Percentiles rank a stretch among this genome's conserved stretches.
Evolutionary conservation across 2,797 vertebrate genomes (phyloP).

Genomic region (Acanthornis magna): DNA sequence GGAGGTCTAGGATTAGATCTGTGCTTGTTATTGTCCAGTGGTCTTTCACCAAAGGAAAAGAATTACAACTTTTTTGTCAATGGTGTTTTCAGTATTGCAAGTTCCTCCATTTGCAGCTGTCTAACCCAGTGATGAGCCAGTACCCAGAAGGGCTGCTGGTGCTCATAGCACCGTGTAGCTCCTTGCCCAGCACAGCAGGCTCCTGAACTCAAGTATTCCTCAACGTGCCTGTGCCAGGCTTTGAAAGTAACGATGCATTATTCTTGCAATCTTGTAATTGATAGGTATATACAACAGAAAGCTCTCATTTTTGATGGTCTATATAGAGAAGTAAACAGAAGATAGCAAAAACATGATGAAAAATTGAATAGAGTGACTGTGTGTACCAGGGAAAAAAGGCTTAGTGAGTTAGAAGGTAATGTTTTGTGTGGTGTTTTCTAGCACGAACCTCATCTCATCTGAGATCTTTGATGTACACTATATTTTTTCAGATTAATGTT

Average conservation of each 20-base stretch:
- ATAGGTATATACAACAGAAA: not conserved
- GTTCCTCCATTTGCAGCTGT: not conserved
- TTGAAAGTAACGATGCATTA: not conserved
- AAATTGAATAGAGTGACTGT: not conserved
- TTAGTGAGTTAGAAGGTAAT: not conserved
- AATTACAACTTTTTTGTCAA: not conserved
- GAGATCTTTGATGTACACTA: not conserved
- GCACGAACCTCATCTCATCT: not conserved
- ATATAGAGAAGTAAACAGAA: not conserved
- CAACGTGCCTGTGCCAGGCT: fast-evolving
- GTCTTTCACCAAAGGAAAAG: not conserved
- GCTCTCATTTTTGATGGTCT: not conserved
- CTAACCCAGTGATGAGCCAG: not conserved
- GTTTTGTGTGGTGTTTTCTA: not conserved
- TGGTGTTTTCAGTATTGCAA: not conserved
- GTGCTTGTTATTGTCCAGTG: not conserved
- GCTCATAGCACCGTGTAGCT: not conserved
- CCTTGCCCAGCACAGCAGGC: fast-evolving
- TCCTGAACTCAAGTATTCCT: not conserved
- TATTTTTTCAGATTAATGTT: slow-evolving; percentile 82
- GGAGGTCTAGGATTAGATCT: not conserved
- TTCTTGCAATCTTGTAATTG: not conserved
- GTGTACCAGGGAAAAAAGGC: not conserved
- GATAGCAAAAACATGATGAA: not conserved
- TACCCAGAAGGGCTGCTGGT: not conserved